phyloP scores from a whole-genome alignment of 2,797 vertebrate genomes.

The Tokudaia muenninki region DNA sequence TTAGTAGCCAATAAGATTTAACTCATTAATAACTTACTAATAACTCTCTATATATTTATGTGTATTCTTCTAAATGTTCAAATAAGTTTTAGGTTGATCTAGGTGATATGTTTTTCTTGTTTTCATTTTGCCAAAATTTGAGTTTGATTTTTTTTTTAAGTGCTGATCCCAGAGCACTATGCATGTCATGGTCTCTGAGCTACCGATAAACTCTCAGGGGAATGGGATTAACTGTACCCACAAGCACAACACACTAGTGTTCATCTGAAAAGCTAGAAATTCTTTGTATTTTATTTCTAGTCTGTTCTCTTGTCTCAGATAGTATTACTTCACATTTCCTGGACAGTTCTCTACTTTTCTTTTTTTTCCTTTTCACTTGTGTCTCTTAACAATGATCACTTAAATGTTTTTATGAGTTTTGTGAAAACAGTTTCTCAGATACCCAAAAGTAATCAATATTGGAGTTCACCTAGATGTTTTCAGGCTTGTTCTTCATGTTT shows the following conservation, averaged over 20 bases:
- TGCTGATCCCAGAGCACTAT: neutral
- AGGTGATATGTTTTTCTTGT: neutral
- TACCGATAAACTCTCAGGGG: neutral
- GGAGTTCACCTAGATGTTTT: neutral
- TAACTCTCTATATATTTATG: neutral
- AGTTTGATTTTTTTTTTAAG: neutral
- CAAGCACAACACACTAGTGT: neutral
- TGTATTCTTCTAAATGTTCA: neutral
- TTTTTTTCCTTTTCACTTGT: neutral
- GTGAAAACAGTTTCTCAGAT: neutral
- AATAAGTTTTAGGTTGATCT: neutral
- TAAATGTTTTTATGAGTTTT: slow-evolving; percentile 20
- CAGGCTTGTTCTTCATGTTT: neutral
- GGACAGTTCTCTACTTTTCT: neutral
- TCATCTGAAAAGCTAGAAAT: neutral
- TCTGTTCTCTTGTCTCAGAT: neutral
- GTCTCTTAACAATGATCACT: neutral
- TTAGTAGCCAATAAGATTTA: neutral
- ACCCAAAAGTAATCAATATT: neutral
- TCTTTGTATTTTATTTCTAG: neutral
- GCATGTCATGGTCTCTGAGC: neutral
- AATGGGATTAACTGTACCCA: neutral
- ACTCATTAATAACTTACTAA: neutral
- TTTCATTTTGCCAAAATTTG: neutral
- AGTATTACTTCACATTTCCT: neutral